Percentiles rank a stretch among this genome's conserved stretches.
Evolutionary conservation across 2,113 vertebrate genomes (phyloP).

Genomic region (Pituophis catenifer): DNA sequence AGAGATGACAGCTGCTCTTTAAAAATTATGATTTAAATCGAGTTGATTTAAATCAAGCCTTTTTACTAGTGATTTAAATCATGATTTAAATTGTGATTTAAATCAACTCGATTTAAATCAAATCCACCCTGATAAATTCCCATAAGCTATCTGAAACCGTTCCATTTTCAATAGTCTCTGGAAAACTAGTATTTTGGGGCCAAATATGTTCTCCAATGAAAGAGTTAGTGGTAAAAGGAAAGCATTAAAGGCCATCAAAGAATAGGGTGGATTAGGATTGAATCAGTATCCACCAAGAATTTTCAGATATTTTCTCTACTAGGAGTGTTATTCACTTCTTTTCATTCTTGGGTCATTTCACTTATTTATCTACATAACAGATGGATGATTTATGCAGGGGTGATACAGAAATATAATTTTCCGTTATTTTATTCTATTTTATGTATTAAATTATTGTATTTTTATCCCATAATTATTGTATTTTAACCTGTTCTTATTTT

Average conservation of each 20-base stretch:
- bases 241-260: neutral
- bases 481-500: too few species aligned
- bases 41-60: too few species aligned
- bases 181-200: neutral
- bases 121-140: neutral
- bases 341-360: neutral
- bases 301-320: neutral
- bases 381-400: neutral
- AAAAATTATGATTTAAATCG: too few species aligned
- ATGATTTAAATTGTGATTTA: too few species aligned
- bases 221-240: neutral
- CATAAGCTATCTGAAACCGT: neutral
- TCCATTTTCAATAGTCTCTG: neutral
- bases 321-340: rapidly evolving
- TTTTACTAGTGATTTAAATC: too few species aligned
- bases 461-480: too few species aligned
- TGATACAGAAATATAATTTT: too few species aligned
- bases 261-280: neutral
- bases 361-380: neutral
- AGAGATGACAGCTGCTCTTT: too few species aligned
- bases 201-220: neutral
- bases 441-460: too few species aligned
- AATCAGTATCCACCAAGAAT: neutral
- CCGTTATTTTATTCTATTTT: too few species aligned
- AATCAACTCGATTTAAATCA: too few species aligned